A percentile compares a stretch with the other conserved stretches of the same genome.
phyloP scores from a whole-genome alignment of 2,113 vertebrate genomes.

The Noctilio leporinus region DNA sequence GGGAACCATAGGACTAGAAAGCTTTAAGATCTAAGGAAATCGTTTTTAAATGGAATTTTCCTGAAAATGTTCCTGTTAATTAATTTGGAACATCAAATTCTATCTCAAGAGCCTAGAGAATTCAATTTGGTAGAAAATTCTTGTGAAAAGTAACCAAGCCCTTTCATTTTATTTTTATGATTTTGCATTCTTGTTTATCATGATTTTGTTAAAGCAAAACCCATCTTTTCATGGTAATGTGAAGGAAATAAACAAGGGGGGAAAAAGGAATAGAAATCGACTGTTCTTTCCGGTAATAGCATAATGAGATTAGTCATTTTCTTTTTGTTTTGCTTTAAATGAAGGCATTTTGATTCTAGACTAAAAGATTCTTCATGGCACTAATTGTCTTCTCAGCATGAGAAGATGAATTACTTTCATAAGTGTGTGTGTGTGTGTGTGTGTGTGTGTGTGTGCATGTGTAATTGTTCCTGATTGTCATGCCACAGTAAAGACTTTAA shows the following conservation, averaged over 20 bases:
- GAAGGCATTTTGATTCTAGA: constrained; percentile 51
- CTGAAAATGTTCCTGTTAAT: neutral
- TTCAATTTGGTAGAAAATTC: neutral
- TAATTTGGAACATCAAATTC: neutral
- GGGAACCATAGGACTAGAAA: neutral
- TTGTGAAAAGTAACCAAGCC: neutral
- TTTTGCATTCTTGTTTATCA: neutral
- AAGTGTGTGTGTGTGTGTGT: neutral
- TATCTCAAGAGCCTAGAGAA: neutral
- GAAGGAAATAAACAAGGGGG: constrained; percentile 17
- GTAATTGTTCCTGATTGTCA: neutral
- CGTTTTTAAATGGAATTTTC: neutral
- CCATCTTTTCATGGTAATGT: neutral
- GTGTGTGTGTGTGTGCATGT: neutral
- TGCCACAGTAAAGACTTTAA: neutral
- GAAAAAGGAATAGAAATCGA: constrained; percentile 16
- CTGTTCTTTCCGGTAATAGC: constrained; percentile 58
- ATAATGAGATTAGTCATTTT: constrained; percentile 61
- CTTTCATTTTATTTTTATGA: neutral
- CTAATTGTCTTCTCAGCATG: constrained; percentile 49
- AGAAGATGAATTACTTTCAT: constrained; percentile 42
- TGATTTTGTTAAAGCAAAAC: neutral
- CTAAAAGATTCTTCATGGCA: constrained; percentile 57
- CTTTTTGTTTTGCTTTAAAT: constrained; percentile 32
- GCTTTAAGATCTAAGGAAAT: neutral